Conservation (phyloP, 2,797 vertebrate species). For the Sebastolobus alascanus region DNA sequence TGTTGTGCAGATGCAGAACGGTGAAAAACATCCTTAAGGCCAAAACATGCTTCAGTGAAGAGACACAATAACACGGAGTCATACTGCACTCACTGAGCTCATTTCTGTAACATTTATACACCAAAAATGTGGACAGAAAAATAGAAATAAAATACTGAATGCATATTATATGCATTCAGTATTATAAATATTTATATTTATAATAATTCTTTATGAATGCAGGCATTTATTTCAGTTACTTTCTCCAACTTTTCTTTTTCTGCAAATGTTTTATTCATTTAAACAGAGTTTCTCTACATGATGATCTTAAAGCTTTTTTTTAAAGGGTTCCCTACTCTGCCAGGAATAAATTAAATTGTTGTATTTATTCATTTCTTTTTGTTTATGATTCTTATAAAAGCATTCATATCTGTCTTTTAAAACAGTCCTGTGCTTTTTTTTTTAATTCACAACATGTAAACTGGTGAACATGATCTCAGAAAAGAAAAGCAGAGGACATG, state of each 20-base stretch:
- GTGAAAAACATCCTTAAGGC: constrained; percentile 37
- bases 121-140: background rate
- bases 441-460: background rate
- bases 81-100: background rate
- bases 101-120: background rate
- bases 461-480: background rate
- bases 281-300: background rate
- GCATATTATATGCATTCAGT: background rate
- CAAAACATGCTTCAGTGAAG: constrained; percentile 13
- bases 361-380: background rate
- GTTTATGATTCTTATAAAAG: background rate
- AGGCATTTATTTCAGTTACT: background rate
- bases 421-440: no score
- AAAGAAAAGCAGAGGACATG: no score
- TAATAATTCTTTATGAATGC: background rate
- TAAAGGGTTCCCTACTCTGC: no score
- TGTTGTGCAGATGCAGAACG: constrained; percentile 18
- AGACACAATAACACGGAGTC: background rate
- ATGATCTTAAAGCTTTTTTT: no score
- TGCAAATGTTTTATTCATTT: background rate
- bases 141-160: background rate
- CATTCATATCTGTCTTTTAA: background rate
- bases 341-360: no score
- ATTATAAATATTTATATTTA: no score
- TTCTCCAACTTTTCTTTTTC: background rate